Base-by-base conservation (phyloP, 2,113 vertebrate genomes). In the Pyrgilauda ruficollis region DNA sequence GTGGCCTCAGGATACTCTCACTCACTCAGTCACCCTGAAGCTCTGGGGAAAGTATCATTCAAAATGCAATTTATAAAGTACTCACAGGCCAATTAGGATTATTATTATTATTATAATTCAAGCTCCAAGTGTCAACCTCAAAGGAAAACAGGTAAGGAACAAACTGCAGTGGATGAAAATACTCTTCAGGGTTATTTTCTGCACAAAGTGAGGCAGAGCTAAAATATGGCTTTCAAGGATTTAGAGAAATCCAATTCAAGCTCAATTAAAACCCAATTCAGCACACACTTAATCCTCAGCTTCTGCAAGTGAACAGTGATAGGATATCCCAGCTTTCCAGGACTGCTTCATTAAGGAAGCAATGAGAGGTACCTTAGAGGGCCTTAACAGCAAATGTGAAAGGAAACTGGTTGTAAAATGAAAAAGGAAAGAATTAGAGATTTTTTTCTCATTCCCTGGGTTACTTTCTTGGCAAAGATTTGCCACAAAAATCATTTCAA, bases 231-330 rank as follows among this genome's bases (percentile, higher is more conserved):
- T 15, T 72, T 59, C 53, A 84, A 86, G 84, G 62, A 69, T 49
- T 94, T 95, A 67, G 35, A 61, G 73, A 93, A 94, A 92, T 84
- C 83, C 76, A 81, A 69, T 78, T 95, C 69, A 84, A 82, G 81
- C 77, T 92, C 77, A 92, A 87, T 87, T 96, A 90, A 80, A 93
- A 92, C 23, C 53, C 64, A 94, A 79, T 67, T 87, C 89, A 74
- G 83, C 30, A 63, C 52, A 78, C 4, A 44, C 49, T 90, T 90
- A 86, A 87, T 82, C 69, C 56, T 53, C 68, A 81, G 93, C 52
- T 87, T 86, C 61, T 87, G 93, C 89, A 84, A 43, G 81, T 37
- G 66, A 74, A 2, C 13, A 81, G 68, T 18, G 64, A 78, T 63
- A 74, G 3, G 49, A 37, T 8, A 92, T 4, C 59, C 62, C 68